Percentiles rank a stretch among this genome's conserved stretches.
These are phyloP conservation scores for Escarpia spicata DNA, from an alignment of 2,888 invertebrate genomes.

Conservation along the genomic window DNA sequence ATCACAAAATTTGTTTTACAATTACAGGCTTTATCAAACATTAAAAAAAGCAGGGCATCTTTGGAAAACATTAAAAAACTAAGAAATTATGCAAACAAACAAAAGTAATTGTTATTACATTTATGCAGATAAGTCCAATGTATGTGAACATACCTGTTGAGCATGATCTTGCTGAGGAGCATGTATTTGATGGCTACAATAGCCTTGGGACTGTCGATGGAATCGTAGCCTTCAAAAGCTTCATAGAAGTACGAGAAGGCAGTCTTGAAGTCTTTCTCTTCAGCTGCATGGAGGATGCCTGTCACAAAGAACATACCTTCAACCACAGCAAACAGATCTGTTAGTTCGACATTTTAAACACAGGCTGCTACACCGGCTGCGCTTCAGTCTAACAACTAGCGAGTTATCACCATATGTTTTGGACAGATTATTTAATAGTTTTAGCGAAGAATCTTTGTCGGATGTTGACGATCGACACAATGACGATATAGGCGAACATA, in stretches of 20 bases:
- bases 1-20: too few species aligned
- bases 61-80: not conserved
- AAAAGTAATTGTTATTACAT: not conserved
- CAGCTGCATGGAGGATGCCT: slow-evolving; percentile 96
- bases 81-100: not conserved
- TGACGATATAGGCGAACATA: too few species aligned
- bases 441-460: too few species aligned
- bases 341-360: too few species aligned
- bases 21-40: too few species aligned
- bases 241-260: slow-evolving; percentile 99
- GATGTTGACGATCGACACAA: too few species aligned
- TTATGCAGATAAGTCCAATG: not conserved
- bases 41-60: not conserved
- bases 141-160: slow-evolving; percentile 71
- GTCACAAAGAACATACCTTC: slow-evolving; percentile 29
- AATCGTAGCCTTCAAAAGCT: slow-evolving; percentile 98
- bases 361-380: too few species aligned
- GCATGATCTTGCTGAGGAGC: slow-evolving; percentile 98
- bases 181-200: slow-evolving; percentile 97
- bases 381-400: too few species aligned
- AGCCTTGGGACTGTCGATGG: slow-evolving; percentile 88
- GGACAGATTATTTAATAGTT: too few species aligned
- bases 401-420: too few species aligned
- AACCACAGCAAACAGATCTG: too few species aligned
- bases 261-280: slow-evolving; percentile 99